Evolutionary conservation across 2,113 vertebrate genomes (phyloP), one percentile per base, ranked within the genome.

Genomic region (Atractosteus spatula): DNA sequence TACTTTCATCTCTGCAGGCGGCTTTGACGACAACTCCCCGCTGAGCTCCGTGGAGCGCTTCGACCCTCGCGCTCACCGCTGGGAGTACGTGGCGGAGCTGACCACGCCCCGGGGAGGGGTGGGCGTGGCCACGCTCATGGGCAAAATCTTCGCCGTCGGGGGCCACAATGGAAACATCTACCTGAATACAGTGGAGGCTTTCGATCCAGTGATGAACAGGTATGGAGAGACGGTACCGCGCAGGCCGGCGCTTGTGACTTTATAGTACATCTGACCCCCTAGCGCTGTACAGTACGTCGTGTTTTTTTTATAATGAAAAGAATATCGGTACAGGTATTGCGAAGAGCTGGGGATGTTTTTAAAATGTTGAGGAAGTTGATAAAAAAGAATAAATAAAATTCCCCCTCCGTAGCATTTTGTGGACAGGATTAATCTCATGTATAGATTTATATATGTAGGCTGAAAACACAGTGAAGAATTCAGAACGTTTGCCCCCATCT

Each of bases 121-220:
- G 3, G 97, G 97, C 2, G 98, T 99, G 0, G 96, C 97, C 0
- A 94, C 95, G 0, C 91, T 99, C 43, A 99, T 99, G 96, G 97
- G 96, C 0, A 90, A 91, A 66, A 97, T 99, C 66, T 98, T 97
- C 74, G 97, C 97, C 0, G 97, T 99, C 1, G 97, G 97, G 3
- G 97, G 97, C 3, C 97, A 99, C 79, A 98, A 99, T 3, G 97
- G 97, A 55, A 99, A 97, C 3, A 91, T 96, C 1, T 99, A 99
- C 86, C 88, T 99, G 74, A 99, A 98, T 76, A 98, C 97, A 0
- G 97, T 98, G 79, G 97, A 99, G 86, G 96, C 97, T 0, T 99
- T 96, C 69, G 97, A 99, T 81, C 96, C 97, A 0, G 80, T 93
- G 41, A 89, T 90, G 85, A 99, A 99, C 75, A 96, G 96, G 97